phyloP scores from a whole-genome alignment of 2,113 vertebrate species.

The Crotalus horridus region DNA sequence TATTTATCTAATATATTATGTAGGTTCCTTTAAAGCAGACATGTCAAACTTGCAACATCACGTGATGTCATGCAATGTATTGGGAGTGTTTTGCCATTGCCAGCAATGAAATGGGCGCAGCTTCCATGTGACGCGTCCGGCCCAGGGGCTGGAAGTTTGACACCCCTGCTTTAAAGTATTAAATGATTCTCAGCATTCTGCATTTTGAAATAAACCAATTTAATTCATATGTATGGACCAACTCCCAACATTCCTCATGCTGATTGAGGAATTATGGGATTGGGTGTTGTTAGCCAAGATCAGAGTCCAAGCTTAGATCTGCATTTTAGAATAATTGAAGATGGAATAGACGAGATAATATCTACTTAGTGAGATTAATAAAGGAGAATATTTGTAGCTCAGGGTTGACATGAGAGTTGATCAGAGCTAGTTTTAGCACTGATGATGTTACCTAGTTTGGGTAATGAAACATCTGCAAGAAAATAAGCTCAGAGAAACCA shows the following conservation, averaged over 20 bases:
- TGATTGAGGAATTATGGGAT: neutral
- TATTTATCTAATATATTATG: neutral
- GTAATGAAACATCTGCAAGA: too few relatives aligned
- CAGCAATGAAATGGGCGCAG: too few relatives aligned
- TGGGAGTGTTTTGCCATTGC: too few relatives aligned
- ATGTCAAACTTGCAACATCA: too few relatives aligned
- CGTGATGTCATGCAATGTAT: too few relatives aligned
- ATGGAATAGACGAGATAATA: neutral
- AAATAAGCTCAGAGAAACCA: too few relatives aligned
- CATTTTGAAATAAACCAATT: neutral
- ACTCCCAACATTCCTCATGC: neutral
- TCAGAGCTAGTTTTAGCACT: too few relatives aligned
- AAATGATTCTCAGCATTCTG: neutral
- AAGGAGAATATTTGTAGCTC: neutral
- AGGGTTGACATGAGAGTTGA: neutral
- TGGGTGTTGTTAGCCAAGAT: neutral
- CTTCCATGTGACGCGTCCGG: too few relatives aligned
- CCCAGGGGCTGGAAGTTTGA: too few relatives aligned
- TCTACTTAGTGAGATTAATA: neutral
- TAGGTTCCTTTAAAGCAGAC: neutral
- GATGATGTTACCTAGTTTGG: too few relatives aligned
- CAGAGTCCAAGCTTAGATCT: neutral
- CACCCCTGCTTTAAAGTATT: neutral
- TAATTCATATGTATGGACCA: neutral
- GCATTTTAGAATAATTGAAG: neutral